Percentiles rank a stretch among this genome's conserved stretches.
These are phyloP conservation scores for Hassar affinis DNA, from an alignment of 2,113 vertebrate genomes.

Conservation along the genomic window DNA sequence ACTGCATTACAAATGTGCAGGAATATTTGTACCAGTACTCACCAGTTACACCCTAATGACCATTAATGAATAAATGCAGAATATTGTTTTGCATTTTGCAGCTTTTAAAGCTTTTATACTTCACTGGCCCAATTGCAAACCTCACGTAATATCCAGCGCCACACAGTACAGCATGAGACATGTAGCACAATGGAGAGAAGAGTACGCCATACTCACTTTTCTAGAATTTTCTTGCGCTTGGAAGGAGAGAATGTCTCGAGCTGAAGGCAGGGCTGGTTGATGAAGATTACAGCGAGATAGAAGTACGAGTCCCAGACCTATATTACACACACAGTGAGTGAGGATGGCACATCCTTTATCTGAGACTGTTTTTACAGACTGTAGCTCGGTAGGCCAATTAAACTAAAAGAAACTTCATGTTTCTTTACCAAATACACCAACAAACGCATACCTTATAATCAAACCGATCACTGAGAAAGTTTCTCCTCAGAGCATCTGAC, in stretches of 20 bases:
- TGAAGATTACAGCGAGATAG: conserved; percentile 97
- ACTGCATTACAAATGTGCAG: not conserved
- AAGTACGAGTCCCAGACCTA: conserved; percentile 99
- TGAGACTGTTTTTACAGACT: not conserved
- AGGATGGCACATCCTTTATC: too few relatives aligned
- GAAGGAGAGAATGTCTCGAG: conserved; percentile 95
- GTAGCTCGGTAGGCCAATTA: not conserved
- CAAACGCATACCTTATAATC: conserved; percentile 85
- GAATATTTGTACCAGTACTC: not conserved
- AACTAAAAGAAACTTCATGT: not conserved
- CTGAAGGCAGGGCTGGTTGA: conserved; percentile 97
- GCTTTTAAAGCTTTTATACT: not conserved
- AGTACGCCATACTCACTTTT: conserved; percentile 81
- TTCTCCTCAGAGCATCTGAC: conserved; percentile 94
- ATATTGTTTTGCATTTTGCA: not conserved
- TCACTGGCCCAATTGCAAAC: not conserved
- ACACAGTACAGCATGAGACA: not conserved
- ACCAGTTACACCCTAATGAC: not conserved
- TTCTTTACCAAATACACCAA: too few relatives aligned
- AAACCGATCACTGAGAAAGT: conserved; percentile 96
- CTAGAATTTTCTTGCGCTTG: conserved; percentile 95
- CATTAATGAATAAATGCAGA: not conserved
- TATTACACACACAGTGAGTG: conserved; percentile 39
- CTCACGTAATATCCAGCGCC: not conserved
- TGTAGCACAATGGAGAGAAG: not conserved